Conservation (phyloP, 2,888 invertebrate species). For the Osmoderma eremita region DNA sequence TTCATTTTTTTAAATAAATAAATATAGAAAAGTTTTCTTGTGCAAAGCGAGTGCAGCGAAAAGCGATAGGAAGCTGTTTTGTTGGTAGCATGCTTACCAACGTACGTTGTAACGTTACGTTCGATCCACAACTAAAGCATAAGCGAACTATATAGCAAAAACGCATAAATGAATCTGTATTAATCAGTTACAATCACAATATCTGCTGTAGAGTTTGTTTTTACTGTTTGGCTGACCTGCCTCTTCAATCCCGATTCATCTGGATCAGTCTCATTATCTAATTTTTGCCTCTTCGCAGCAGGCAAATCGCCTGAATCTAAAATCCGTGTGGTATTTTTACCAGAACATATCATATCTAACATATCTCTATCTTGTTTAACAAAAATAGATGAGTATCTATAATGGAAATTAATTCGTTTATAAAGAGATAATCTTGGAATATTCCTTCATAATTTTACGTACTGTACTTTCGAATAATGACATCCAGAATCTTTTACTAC, state of each 20-base stretch:
- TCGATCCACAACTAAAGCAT: background rate
- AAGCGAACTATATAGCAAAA: background rate
- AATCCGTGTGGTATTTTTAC: conserved; percentile 39
- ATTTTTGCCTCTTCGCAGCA: conserved; percentile 56
- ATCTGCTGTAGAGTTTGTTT: conserved; percentile 26
- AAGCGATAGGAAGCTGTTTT: background rate
- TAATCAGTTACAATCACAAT: conserved; percentile 31
- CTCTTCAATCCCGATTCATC: conserved; percentile 57
- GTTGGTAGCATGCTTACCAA: conserved; percentile 20
- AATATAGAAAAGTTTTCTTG: background rate
- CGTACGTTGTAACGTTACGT: conserved; percentile 10
- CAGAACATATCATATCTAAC: conserved; percentile 47
- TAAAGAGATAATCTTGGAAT: background rate
- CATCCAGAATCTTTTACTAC: conserved; percentile 91
- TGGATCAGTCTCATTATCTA: conserved; percentile 57
- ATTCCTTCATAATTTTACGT: conserved; percentile 48
- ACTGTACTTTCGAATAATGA: conserved; percentile 63
- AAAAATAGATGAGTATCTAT: conserved; percentile 59
- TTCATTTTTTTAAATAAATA: too few relatives aligned
- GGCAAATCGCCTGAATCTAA: conserved; percentile 51
- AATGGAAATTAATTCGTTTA: conserved; percentile 36
- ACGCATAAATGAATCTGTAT: conserved; percentile 17
- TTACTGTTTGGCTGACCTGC: conserved; percentile 61
- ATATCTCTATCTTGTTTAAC: conserved; percentile 55
- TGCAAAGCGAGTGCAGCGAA: background rate